Conservation (phyloP, 1,140 invertebrate genomes). For the Planococcus citri region DNA sequence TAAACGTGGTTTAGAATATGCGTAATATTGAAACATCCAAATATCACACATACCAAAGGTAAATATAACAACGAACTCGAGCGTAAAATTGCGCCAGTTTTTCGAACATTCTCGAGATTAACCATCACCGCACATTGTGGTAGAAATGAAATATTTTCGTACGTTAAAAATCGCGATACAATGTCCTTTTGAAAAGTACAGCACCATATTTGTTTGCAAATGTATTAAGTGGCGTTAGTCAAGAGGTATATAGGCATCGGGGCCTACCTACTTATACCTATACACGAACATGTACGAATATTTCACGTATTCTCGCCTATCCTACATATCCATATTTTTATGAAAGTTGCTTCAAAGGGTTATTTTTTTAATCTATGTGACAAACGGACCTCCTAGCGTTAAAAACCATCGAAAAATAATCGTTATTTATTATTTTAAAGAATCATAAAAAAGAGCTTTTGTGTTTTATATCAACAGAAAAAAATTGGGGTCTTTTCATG, state of each 20-base stretch:
- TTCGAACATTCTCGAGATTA: neutral
- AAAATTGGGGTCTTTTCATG: conserved; percentile 7
- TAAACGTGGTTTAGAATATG: too few species aligned
- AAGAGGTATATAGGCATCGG: too few species aligned
- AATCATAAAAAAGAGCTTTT: conserved; percentile 2
- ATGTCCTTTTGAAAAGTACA: neutral
- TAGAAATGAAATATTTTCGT: too few species aligned
- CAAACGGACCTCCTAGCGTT: neutral
- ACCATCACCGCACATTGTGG: neutral
- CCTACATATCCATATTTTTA: too few species aligned
- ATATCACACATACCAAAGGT: too few species aligned
- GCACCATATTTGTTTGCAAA: neutral
- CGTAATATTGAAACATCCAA: too few species aligned
- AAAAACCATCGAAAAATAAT: neutral
- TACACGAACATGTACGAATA: neutral
- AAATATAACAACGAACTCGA: too few species aligned
- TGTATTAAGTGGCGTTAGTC: neutral
- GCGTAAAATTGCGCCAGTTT: too few species aligned
- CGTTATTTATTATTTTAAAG: neutral
- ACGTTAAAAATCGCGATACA: neutral
- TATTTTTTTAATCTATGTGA: neutral
- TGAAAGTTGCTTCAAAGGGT: neutral
- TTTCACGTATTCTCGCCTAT: neutral
- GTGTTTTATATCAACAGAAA: neutral
- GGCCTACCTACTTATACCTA: neutral